Conservation (phyloP, 2,113 vertebrate genomes). For the Myotis yumanensis region DNA sequence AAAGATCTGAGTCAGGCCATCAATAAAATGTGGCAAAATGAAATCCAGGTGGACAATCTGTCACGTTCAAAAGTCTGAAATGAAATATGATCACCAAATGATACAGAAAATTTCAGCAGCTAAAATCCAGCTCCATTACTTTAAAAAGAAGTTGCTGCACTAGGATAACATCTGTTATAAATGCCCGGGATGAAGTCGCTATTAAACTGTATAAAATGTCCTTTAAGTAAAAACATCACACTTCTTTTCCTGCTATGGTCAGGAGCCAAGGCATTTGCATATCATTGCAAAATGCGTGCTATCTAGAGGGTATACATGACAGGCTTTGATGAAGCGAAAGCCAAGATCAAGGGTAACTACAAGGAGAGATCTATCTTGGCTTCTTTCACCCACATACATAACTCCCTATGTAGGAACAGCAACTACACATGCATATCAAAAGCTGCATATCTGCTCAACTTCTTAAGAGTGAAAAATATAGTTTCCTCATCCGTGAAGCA, state of each 20-base stretch:
- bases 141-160: constrained; percentile 56
- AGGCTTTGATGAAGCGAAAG: constrained; percentile 44
- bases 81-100: constrained; percentile 83
- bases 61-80: constrained; percentile 86
- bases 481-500: constrained; percentile 57
- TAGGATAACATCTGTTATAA: constrained; percentile 67
- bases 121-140: constrained; percentile 70
- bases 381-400: not conserved
- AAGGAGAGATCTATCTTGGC: not conserved
- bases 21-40: constrained; percentile 89
- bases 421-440: not conserved
- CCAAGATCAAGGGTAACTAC: constrained; percentile 55
- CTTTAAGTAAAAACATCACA: constrained; percentile 67
- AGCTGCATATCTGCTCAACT: constrained; percentile 4
- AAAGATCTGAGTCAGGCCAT: constrained; percentile 86
- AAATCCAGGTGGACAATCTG: constrained; percentile 86
- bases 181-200: constrained; percentile 17
- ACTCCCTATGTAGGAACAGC: not conserved
- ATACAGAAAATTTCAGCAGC: constrained; percentile 73
- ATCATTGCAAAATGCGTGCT: constrained; percentile 44
- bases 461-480: constrained; percentile 57
- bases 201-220: constrained; percentile 59
- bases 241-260: constrained; percentile 19
- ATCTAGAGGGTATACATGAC: constrained; percentile 10
- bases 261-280: constrained; percentile 29